Percentiles rank a stretch among this genome's conserved stretches.
Conservation (phyloP, 2,113 vertebrate genomes). For the Dipodomys spectabilis region DNA sequence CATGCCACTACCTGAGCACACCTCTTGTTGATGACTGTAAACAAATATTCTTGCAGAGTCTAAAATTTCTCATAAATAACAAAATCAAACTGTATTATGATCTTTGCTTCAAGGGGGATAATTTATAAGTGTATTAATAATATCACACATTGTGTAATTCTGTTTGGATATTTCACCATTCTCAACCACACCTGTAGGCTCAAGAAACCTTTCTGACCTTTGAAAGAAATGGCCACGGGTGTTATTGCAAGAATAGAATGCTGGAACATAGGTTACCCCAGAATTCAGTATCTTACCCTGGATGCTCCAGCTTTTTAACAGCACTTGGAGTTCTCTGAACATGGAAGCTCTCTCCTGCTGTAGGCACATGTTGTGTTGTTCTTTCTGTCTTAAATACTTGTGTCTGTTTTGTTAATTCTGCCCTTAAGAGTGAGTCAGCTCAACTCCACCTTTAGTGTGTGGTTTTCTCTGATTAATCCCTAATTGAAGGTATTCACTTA, state of each 20-base stretch:
- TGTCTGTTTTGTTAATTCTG: background rate
- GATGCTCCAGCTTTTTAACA: background rate
- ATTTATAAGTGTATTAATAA: background rate
- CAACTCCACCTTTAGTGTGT: background rate
- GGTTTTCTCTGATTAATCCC: slow-evolving; percentile 8
- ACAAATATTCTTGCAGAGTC: background rate
- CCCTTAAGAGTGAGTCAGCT: background rate
- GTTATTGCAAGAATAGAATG: background rate
- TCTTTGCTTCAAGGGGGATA: background rate
- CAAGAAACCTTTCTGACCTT: background rate
- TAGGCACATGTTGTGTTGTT: no score
- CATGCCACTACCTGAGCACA: background rate
- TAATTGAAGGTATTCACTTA: background rate
- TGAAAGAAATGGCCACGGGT: slow-evolving; percentile 19
- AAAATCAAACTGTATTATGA: slow-evolving; percentile 13
- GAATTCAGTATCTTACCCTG: background rate
- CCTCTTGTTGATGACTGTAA: background rate
- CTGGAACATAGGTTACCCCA: background rate
- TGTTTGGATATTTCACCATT: slow-evolving; percentile 22
- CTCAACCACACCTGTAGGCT: background rate
- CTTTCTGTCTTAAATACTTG: background rate
- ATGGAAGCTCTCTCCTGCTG: background rate
- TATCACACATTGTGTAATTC: background rate
- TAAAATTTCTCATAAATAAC: background rate
- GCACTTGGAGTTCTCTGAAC: background rate